Conservation (phyloP, 2,113 vertebrate genomes). For the chimpanzee (Pan troglodytes) region DNA sequence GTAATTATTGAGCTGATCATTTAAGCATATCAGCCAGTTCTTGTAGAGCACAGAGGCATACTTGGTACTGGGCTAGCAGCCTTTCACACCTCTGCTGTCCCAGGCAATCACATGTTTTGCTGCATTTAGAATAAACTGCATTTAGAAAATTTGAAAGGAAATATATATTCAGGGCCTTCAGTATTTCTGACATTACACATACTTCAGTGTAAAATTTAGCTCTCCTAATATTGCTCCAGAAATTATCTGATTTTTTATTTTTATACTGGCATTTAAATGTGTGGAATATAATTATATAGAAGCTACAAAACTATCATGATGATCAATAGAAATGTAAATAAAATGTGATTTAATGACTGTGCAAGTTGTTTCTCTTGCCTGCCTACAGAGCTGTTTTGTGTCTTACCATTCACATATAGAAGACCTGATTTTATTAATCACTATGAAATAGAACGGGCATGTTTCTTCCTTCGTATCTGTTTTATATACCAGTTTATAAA, state of each 20-base stretch:
- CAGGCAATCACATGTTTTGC: background rate
- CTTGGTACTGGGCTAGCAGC: background rate
- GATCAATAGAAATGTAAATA: background rate
- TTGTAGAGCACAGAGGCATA: rapidly evolving
- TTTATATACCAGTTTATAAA: background rate
- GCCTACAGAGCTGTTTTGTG: background rate
- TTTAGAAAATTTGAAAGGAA: background rate
- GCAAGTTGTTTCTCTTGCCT: background rate
- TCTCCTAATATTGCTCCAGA: background rate
- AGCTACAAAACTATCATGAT: background rate
- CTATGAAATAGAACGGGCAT: background rate
- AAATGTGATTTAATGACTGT: background rate
- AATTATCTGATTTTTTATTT: background rate
- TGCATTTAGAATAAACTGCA: background rate
- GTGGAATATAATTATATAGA: background rate
- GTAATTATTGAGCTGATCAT: background rate
- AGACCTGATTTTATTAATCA: background rate
- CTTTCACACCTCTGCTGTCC: background rate
- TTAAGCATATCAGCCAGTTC: background rate
- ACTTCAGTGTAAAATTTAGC: background rate
- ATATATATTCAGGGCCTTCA: background rate
- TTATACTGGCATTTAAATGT: background rate
- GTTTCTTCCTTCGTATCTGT: background rate
- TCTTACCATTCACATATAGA: background rate
- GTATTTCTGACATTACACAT: background rate